Evolutionary conservation across 2,113 vertebrate genomes (phyloP), one percentile per base, ranked within the genome.

Genomic region (Melanocharis versteri): DNA sequence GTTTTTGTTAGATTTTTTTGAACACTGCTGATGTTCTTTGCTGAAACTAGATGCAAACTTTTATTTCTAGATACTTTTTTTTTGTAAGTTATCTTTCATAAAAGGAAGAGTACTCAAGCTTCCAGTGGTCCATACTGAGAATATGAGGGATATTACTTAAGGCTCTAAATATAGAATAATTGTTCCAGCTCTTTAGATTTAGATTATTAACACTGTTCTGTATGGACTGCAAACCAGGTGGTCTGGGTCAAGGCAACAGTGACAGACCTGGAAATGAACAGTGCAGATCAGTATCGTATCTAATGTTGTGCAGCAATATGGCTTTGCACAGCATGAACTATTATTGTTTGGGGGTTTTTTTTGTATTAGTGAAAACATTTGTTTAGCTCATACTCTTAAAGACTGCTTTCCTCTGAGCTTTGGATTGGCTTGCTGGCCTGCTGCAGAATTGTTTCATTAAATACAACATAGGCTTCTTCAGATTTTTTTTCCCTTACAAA

Each of bases 161-260:
- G 8, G 13, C 10, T 79, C 16, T 48, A 64, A 57, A 35, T 35
- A 33, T 1, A 26, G 13, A 31, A 1, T 35, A 47, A 4, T 72
- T 60, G 4, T 83, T 84, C 18, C 6, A 31, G 30, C 12, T 62
- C 21, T 80, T 2, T 45, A 21, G 21, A 30, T 54, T 15, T 64
- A 9, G 8, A 7, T 48, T 62, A 35, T 33, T 23, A n/a, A 1
- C 1, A 1, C 7, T 44, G 4, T 11, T 90, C 37, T 72, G 5
- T 44, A 5, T 13, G 24, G 42, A 24, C 33, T 58, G 21, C 33
- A 85, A 13, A 44, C 14, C 23, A 56, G 6, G 10, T 44, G 1
- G 0, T 65, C 18, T 54, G 11, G 8, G 20, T 71, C 30, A 30
- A 39, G 37, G 13, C 11, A 57, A 1, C 18, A 16, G 3, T 39